Percentiles rank a stretch among this genome's conserved stretches.
Conservation (phyloP, 2,113 vertebrate species). For the Psilopogon haemacephalus region DNA sequence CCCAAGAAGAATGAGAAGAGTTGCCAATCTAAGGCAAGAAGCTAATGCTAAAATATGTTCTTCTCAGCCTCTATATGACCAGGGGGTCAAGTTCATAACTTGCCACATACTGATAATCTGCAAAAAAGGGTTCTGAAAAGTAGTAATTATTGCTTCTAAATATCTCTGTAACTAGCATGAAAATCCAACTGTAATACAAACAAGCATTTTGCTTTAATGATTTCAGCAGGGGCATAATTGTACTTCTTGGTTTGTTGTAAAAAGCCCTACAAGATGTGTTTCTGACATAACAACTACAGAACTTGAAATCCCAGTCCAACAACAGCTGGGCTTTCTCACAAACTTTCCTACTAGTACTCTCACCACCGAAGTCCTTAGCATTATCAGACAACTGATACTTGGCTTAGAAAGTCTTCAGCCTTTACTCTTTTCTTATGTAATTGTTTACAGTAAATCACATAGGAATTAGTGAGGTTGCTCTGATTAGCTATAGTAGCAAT, state of each 20-base stretch:
- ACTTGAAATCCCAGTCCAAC: background rate
- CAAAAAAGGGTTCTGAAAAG: background rate
- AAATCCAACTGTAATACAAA: background rate
- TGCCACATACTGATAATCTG: background rate
- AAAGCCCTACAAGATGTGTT: background rate
- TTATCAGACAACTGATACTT: background rate
- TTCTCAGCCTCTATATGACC: background rate
- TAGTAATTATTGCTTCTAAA: background rate
- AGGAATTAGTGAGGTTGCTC: conserved; percentile 21
- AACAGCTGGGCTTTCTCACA: background rate
- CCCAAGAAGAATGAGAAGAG: background rate
- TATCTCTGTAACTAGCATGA: background rate
- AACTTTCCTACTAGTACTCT: background rate
- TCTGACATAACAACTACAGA: background rate
- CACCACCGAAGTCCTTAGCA: background rate
- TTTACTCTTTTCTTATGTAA: conserved; percentile 19
- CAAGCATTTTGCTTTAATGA: background rate
- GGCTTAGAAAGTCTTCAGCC: background rate
- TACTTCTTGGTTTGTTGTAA: background rate
- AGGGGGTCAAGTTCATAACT: background rate
- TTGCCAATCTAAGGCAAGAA: background rate
- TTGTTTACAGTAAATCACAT: conserved; percentile 11
- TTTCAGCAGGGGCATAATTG: background rate
- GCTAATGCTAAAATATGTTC: background rate
- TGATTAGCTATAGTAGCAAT: conserved; percentile 25